Evolutionary conservation across 35 echinoderm and acorn worm species (phyloP), one percentile per base, ranked within the genome.

Genomic region (Amphiura filiformis): DNA sequence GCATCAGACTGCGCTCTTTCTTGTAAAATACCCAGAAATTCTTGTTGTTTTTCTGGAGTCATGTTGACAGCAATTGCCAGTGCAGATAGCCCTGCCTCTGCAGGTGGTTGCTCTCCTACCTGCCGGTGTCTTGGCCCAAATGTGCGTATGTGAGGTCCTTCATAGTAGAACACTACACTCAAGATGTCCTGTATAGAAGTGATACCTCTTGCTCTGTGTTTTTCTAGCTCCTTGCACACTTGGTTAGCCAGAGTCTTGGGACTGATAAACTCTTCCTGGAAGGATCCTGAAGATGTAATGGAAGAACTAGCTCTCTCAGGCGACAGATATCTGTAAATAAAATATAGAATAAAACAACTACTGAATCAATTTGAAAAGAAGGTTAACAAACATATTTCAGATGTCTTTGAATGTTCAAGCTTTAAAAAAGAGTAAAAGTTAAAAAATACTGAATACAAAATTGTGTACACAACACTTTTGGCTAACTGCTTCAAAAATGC

Each of bases 191-290:
- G 39, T 17, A 97, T 82, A 39, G 57, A 47, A 9, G 78, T 64
- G n/a, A 91, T 85, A 22, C 86, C 88, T 49, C 82, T 83, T 0
- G 78, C 84, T 37, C 83, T 80, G 32, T 97, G 92, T 13, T 92
- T 80, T 57, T 84, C 89, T 37, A 97, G 47, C 61, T 97, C 95
- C 35, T 93, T 92, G 79, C 93, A 91, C 31, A 97, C 82, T 65
- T 86, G 86, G 80, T 93, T 89, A 0, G 92, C 91, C 26, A 93
- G 82, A 18, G 84, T 89, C 75, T 89, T 93, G 36, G 90, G 90
- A 82, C 90, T 96, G 28, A 96, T 89, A 57, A 70, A 5, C 26
- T 70, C 61, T 70, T n/a, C 61, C 26, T 70, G 7, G 2, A 3
- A 18, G 44, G 44, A 52, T 11, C 44, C 20, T 7, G 44, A 20